phyloP scores from a whole-genome alignment of 2,888 invertebrate species.

The Epirrhoe tristata region DNA sequence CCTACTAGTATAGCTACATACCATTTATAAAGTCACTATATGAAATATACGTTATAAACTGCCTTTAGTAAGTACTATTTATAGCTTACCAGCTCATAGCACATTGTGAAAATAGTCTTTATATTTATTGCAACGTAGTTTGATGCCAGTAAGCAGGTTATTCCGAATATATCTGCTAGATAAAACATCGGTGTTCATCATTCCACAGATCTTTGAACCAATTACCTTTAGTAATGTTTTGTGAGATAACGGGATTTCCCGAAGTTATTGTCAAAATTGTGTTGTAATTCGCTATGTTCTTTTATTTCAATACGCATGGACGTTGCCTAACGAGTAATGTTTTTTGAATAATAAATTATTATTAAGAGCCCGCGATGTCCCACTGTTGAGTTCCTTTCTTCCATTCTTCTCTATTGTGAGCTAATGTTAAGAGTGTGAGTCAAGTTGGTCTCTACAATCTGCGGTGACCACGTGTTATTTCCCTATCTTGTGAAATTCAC shows the following conservation, averaged over 20 bases:
- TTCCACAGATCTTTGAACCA: slow-evolving; percentile 53
- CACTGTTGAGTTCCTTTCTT: not conserved
- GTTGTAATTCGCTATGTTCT: slow-evolving; percentile 5
- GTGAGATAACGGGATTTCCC: slow-evolving; percentile 50
- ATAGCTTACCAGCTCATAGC: not conserved
- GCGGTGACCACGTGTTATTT: no score
- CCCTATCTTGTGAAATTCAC: no score
- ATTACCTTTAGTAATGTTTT: slow-evolving; percentile 50
- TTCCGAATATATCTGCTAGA: slow-evolving; percentile 51
- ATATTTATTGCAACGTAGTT: slow-evolving; percentile 43
- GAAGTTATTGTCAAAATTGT: slow-evolving; percentile 37
- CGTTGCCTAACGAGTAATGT: not conserved
- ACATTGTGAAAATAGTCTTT: slow-evolving; percentile 38
- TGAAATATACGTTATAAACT: not conserved
- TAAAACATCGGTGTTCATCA: slow-evolving; percentile 60
- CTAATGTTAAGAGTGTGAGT: no score
- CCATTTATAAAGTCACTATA: not conserved
- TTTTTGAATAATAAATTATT: not conserved
- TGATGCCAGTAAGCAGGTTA: slow-evolving; percentile 63
- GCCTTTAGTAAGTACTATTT: not conserved
- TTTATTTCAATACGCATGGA: slow-evolving; percentile 1
- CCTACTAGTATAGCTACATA: not conserved
- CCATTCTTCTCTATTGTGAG: not conserved
- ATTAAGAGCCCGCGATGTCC: not conserved
- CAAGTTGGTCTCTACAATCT: no score